Evolutionary conservation across 2,113 vertebrate species (phyloP).

Genomic region (Heterochromis multidens): DNA sequence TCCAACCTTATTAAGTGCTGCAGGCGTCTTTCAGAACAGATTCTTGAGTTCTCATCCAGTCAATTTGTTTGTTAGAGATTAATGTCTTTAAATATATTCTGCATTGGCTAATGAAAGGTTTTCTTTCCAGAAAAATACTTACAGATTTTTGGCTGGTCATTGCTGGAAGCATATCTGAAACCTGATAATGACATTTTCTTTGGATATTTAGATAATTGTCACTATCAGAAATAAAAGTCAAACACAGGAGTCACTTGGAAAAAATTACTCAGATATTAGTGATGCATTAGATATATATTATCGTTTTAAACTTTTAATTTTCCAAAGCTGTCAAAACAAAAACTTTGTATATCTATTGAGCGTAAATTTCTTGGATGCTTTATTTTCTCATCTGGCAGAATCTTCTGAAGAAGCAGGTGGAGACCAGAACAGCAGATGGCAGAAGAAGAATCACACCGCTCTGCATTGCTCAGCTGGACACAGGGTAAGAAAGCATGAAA

Average conservation of each 20-base stretch:
- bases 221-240: background rate
- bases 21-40: too few relatives aligned
- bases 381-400: slow-evolving; percentile 76
- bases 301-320: background rate
- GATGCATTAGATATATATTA: fast-evolving
- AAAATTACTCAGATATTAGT: background rate
- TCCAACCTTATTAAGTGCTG: too few relatives aligned
- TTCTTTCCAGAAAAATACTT: background rate
- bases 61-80: too few relatives aligned
- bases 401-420: slow-evolving; percentile 97
- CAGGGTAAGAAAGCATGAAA: slow-evolving; percentile 79
- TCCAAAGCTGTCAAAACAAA: background rate
- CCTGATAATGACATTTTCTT: fast-evolving
- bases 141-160: background rate
- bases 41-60: too few relatives aligned
- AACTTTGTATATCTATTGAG: background rate
- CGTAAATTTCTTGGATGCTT: background rate
- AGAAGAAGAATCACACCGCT: slow-evolving; percentile 94
- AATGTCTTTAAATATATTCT: too few relatives aligned
- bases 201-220: background rate
- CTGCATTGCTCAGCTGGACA: slow-evolving; percentile 98
- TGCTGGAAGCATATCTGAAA: background rate
- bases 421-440: slow-evolving; percentile 94
- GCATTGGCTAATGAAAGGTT: too few relatives aligned
- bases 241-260: background rate